Evolutionary conservation across 2,113 vertebrate genomes (phyloP), one percentile per base, ranked within the genome.

Genomic region (Tachuris rubrigastra): DNA sequence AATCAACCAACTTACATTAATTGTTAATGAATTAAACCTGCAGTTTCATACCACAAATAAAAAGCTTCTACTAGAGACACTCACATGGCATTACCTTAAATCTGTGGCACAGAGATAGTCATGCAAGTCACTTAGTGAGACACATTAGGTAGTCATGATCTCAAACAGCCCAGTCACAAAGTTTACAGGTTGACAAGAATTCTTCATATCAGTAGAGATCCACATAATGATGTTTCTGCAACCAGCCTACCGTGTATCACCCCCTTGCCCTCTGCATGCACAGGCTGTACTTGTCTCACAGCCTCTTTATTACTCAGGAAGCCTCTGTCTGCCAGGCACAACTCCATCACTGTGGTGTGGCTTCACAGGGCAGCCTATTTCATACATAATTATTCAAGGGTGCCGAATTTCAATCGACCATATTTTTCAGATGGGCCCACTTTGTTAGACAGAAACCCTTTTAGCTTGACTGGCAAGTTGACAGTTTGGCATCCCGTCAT

Each of bases 191-290:
- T 22, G 7, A 74, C 65, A 74, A 50, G 5, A 1, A 5, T 21
- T 24, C 9, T 56, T 62, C 14, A 58, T 33, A 19, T 6, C 49
- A 66, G 14, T 31, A 55, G 16, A 73, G 4, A 42, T 12, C 1
- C 33, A 20, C 0, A 0, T 5, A 30, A 6, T 0, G 11, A 6
- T 39, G 23, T 6, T 14, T 31, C 35, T 15, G 18, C 24, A 42
- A 31, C 42, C 31, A 60, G 19, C 18, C 22, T 65, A 13, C 11
- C 7, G 5, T 2, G 5, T 3, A 7, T 10, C 11, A 37, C 14
- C 22, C 5, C 1, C 41, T 5, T 35, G 35, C 69, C 27, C 41
- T 30, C 44, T 22, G 4, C 46, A 22, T 0, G 0, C 24, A 68
- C 22, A 20, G 35, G 33, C 56, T 55, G 60, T 5, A 4, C 24